Evolutionary conservation across 2,797 vertebrate species (phyloP), one percentile per base, ranked within the genome.

Genomic region (Silurus aristotelis): DNA sequence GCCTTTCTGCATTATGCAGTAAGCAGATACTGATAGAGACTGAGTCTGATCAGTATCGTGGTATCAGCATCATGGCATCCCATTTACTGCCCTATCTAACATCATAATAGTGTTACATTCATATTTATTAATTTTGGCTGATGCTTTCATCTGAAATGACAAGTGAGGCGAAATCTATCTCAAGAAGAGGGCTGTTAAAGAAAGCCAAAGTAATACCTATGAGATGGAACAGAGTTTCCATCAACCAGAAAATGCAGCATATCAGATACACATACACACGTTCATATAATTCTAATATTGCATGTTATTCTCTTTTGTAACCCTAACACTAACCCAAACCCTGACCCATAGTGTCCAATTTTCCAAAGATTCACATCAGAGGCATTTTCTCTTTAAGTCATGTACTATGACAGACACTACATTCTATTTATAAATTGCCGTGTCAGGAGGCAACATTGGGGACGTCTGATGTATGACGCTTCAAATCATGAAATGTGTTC

Each of bases 101-200:
- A 58, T 2, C 20, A n/a, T n/a, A 46, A 46, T 1, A 80, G 6
- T 20, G 43, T 22, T 80, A 64, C 20, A 46, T 64, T 48, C 22
- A 63, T 12, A 64, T 80, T 15, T 48, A 64, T 80, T 64, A 14
- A 48, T 64, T 80, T 79, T 79, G 31, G 31, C 19, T 79, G 31
- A 79, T 15, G 20, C 58, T n/a, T 63, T 64, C 6, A 78, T 78
- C 31, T 22, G 12, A 61, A 78, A 12, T 43, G 75, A 61, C 56
- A 78, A 60, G 25, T 78, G 5, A 61, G 14, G 38, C 14, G 17
- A 31, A 63, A 79, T 46, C 20, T 15, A 64, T 48, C 48, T 64
- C 22, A 64, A 80, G 22, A 22, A 64, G 38, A 48, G 1, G 31
- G 31, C 25, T 58, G 17, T 77, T 31, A 60, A 15, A 31, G 17